phyloP scores from a whole-genome alignment of 2,113 vertebrate species.

The Cyprinus carpio region DNA sequence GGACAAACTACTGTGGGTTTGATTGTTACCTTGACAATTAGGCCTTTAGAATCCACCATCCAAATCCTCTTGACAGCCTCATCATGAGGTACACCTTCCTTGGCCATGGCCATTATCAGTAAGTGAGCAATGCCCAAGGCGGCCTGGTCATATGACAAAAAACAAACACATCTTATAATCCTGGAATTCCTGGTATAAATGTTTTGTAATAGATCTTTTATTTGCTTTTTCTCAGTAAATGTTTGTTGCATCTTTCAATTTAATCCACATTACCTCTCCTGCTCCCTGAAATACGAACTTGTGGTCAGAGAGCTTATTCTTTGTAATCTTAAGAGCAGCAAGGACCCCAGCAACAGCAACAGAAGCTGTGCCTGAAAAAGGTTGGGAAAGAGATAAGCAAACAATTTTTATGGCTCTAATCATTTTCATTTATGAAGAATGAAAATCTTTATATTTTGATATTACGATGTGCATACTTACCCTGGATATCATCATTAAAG shows the following conservation, averaged over 20 bases:
- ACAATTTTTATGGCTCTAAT: neutral
- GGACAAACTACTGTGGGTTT: neutral
- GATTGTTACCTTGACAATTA: constrained; percentile 89
- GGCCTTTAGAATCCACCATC: constrained; percentile 96
- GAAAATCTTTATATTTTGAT: neutral
- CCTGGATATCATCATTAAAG: constrained; percentile 98
- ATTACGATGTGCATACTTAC: constrained; percentile 65
- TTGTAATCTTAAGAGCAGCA: constrained; percentile 89
- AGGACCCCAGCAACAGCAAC: constrained; percentile 92
- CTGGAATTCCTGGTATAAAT: neutral
- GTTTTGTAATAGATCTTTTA: neutral
- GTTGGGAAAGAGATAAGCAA: neutral
- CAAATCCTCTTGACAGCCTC: constrained; percentile 91
- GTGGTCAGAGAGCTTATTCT: constrained; percentile 88
- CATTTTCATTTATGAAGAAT: neutral
- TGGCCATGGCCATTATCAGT: constrained; percentile 92
- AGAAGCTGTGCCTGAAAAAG: constrained; percentile 87
- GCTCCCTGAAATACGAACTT: constrained; percentile 97
- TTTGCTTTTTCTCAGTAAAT: neutral
- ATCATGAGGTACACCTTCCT: constrained; percentile 81
- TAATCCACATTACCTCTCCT: constrained; percentile 82
- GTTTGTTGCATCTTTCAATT: neutral
- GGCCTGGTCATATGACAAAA: constrained; percentile 74
- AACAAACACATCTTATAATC: neutral
- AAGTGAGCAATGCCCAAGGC: constrained; percentile 93